Conservation (phyloP, 2,888 invertebrate genomes). For the Beris chalybata region DNA sequence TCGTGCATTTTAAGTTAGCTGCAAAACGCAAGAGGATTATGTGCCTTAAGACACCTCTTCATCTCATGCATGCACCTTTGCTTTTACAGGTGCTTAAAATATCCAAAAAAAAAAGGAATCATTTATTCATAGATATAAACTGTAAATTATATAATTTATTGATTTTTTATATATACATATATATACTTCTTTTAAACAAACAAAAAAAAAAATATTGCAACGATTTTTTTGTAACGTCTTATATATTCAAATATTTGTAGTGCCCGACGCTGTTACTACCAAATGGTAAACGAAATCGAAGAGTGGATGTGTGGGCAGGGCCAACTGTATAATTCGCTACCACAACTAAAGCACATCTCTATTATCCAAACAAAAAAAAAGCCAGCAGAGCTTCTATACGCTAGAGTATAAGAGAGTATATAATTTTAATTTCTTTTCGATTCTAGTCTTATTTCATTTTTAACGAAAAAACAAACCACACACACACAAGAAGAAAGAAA, state of each 20-base stretch:
- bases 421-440: constrained; percentile 5
- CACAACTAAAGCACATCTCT: constrained; percentile 9
- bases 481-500: not conserved
- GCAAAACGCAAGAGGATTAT: too few relatives aligned
- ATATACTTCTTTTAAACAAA: too few relatives aligned
- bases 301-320: constrained; percentile 24
- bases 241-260: constrained; percentile 59
- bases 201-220: too few relatives aligned
- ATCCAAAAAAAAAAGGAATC: too few relatives aligned
- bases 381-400: constrained; percentile 18
- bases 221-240: too few relatives aligned
- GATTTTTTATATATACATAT: too few relatives aligned
- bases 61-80: too few relatives aligned
- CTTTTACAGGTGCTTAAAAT: too few relatives aligned
- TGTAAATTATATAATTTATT: too few relatives aligned
- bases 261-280: constrained; percentile 71
- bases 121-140: too few relatives aligned
- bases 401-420: constrained; percentile 15
- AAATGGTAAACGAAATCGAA: constrained; percentile 59
- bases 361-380: constrained; percentile 1
- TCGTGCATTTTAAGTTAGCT: too few relatives aligned
- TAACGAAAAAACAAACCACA: not conserved
- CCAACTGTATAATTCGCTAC: constrained; percentile 19
- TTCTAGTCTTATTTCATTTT: constrained; percentile 22
- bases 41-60: too few relatives aligned